Evolutionary conservation across 2,797 vertebrate species (phyloP), one percentile per base, ranked within the genome.

Genomic region (Gobio occitaniae): DNA sequence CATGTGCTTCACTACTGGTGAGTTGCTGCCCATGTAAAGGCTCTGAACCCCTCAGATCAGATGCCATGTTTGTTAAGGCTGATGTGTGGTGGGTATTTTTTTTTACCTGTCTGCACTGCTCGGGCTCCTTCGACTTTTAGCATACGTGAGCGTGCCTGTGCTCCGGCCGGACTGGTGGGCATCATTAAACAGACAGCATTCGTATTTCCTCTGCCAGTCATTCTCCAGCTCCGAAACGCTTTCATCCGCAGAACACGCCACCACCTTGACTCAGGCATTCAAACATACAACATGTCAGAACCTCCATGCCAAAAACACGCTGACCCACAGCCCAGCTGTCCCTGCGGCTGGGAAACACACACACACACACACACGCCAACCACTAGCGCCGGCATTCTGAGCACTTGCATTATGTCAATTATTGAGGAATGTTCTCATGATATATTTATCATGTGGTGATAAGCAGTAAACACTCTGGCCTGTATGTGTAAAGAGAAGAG

Each of bases 401-500:
- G n/a, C 68, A 71, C 81, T 83, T 59, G 70, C 63, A 86, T 82
- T 78, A 41, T 52, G 87, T 91, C 87, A 90, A 88, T 91, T 87
- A 90, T 90, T 89, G 72, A 90, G 36, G 82, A 59, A 83, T 81
- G 86, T 84, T 85, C 80, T 88, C 87, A 89, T 90, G 52, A 87
- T 81, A 85, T 87, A 87, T 90, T 89, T 83, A 89, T 87, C 54
- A 78, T 86, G 74, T 86, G 71, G 47, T 61, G 32, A 70, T 88
- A 82, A 88, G 78, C 78, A 36, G 87, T 91, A 91, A 91, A 91
- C 86, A 87, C 70, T 83, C 87, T 79, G 86, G 85, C 70, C 78
- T 82, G 54, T 84, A 48, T 63, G 78, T 91, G 87, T 85, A 80
- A 82, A 91, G 78, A n/a, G 61, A 85, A 69, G 70, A 71, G 70